These are phyloP conservation scores for Bombyx huttoni DNA, from an alignment of 2,888 invertebrate genomes.

Conservation along the genomic window DNA sequence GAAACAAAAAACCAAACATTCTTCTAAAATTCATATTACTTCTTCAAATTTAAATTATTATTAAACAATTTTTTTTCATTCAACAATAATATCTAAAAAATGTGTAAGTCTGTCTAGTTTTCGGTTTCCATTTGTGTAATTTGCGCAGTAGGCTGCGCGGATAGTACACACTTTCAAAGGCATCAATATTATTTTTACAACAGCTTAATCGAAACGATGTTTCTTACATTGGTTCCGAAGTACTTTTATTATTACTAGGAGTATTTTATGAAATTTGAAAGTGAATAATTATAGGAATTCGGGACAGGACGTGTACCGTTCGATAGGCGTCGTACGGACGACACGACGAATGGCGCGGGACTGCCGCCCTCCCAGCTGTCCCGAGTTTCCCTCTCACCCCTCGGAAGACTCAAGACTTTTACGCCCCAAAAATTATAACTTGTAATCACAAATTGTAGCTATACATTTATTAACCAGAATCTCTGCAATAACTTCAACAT, in stretches of 20 bases:
- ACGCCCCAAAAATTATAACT: neutral
- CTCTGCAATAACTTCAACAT: conserved; percentile 15
- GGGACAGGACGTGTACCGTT: conserved; percentile 29
- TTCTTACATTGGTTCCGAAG: neutral
- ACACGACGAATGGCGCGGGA: conserved; percentile 64
- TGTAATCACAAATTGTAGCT: conserved; percentile 58
- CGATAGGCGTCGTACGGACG: conserved; percentile 45
- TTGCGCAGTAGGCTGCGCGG: conserved; percentile 67
- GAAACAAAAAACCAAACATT: too few relatives aligned
- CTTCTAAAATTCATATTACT: too few relatives aligned
- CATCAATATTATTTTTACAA: conserved; percentile 14
- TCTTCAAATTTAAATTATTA: neutral
- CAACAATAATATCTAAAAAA: conserved; percentile 14
- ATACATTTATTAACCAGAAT: conserved; percentile 65
- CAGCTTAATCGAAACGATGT: conserved; percentile 1
- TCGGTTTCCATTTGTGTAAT: conserved; percentile 39
- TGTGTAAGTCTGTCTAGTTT: conserved; percentile 29
- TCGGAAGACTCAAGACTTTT: conserved; percentile 36
- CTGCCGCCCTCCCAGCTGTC: conserved; percentile 50
- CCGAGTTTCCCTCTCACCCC: conserved; percentile 29
- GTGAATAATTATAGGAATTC: neutral
- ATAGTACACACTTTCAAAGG: conserved; percentile 34
- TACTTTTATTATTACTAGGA: neutral
- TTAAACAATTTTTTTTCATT: neutral
- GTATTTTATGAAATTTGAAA: neutral